These are phyloP conservation scores for Sebastes cheni DNA, from an alignment of 2,797 vertebrate genomes.

Conservation along the genomic window DNA sequence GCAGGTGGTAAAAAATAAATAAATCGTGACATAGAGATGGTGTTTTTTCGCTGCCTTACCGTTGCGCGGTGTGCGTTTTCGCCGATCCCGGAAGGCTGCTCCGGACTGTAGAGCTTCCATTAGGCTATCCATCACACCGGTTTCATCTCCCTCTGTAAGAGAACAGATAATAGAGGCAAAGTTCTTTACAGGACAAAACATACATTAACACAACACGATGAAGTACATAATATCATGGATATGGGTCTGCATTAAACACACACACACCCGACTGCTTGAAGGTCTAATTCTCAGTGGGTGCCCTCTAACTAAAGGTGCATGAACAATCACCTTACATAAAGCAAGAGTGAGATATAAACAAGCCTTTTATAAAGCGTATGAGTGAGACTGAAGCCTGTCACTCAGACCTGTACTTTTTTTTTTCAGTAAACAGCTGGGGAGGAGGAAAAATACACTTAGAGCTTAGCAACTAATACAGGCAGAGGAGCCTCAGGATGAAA, in stretches of 20 bases:
- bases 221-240: neutral
- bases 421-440: constrained; percentile 47
- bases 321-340: constrained; percentile 6
- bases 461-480: constrained; percentile 64
- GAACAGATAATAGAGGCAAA: constrained; percentile 33
- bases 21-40: neutral
- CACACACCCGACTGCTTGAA: neutral
- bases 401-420: constrained; percentile 22
- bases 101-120: constrained; percentile 97
- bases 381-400: constrained; percentile 44
- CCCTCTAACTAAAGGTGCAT: neutral
- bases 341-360: constrained; percentile 15
- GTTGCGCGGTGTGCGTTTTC: constrained; percentile 92
- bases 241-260: neutral
- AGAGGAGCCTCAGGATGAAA: constrained; percentile 78
- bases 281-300: neutral
- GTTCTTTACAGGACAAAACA: constrained; percentile 27
- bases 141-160: constrained; percentile 94
- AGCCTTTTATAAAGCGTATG: constrained; percentile 17
- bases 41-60: constrained; percentile 79
- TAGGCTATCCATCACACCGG: constrained; percentile 98
- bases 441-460: constrained; percentile 65
- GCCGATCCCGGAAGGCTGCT: constrained; percentile 94
- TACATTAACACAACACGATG: neutral
- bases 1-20: neutral